Evolutionary conservation across 2,113 vertebrate genomes (phyloP).

Genomic region (Forbesichthys agassizii): DNA sequence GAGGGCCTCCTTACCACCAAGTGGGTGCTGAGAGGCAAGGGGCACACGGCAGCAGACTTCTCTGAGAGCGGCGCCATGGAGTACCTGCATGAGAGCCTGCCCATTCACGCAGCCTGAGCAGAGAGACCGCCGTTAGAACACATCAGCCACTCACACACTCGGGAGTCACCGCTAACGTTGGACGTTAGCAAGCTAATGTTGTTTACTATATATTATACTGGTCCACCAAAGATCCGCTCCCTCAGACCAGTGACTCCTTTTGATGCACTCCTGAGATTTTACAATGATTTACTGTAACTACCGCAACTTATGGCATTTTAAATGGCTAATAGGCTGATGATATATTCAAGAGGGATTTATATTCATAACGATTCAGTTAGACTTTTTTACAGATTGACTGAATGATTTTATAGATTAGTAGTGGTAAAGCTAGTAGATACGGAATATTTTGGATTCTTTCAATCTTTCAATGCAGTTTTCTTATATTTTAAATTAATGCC

Average conservation of each 20-base stretch:
- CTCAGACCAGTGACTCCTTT: not conserved
- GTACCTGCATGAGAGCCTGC: slow-evolving; percentile 89
- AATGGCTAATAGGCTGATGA: not conserved
- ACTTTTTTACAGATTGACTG: not conserved
- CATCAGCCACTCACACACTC: not conserved
- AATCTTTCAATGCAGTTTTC: not conserved
- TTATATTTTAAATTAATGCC: too few relatives aligned
- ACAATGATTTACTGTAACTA: slow-evolving; percentile 29
- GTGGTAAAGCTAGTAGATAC: not conserved
- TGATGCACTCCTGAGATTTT: slow-evolving; percentile 10
- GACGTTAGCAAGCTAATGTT: not conserved
- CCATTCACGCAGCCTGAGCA: slow-evolving; percentile 63
- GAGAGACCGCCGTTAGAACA: slow-evolving; percentile 54
- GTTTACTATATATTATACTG: not conserved
- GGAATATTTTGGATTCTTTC: too few relatives aligned
- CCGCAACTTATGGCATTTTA: slow-evolving; percentile 25
- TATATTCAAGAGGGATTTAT: not conserved
- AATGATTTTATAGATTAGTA: not conserved
- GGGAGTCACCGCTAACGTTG: too few relatives aligned
- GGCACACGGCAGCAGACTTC: slow-evolving; percentile 90
- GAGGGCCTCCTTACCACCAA: slow-evolving; percentile 96
- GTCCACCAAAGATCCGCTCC: slow-evolving; percentile 1
- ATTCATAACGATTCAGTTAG: not conserved
- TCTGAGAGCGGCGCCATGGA: slow-evolving; percentile 88
- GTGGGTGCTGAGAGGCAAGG: slow-evolving; percentile 91